Base-by-base conservation (phyloP, 2,888 invertebrate genomes). In the Adelphocoris suturalis region DNA sequence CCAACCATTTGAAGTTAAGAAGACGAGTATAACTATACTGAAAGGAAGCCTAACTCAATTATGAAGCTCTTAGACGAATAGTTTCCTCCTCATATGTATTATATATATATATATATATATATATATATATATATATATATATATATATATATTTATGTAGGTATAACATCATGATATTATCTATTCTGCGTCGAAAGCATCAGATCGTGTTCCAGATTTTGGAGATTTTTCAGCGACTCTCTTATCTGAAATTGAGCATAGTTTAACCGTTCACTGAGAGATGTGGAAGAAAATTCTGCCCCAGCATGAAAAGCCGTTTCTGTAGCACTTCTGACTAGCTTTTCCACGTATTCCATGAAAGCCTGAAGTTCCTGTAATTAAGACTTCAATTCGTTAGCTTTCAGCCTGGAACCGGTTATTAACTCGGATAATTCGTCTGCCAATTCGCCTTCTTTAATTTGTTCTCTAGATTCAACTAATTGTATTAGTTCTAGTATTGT, bases 291-390 rank as follows among this genome's bases (percentile, higher is more conserved):
- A 76, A 93, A 94, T 91, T 94, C 93, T 90, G 95, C 95, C 82
- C 95, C 95, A 14, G 94, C 94, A 14, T 95, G 92, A 91, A 93
- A 95, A 80, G 95, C 94, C 92, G 95, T 94, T 92, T 95, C 95
- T 86, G 95, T 95, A 82, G 94, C 94, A 23, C 93, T 93, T 90
- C 94, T 94, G 86, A 94, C 95, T 91, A 95, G 91, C 92, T 94
- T 94, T 92, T 95, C 94, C 82, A 94, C 95, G 93, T 95, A 95
- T 90, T 95, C 94, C 94, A 95, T 94, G 91, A 95, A 94, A 93
- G 91, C 90, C 48, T 89, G 88, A 57, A 92, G 86, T 82, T 92
- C 92, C 92, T 92, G 90, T 80, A 87, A 86, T 27, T 90, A 80
- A 23, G 85, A 55, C 76, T 90, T 90, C 5, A 89, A 48, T 37